Conservation (phyloP, 2,888 invertebrate species). For the Schizaphis graminum region DNA sequence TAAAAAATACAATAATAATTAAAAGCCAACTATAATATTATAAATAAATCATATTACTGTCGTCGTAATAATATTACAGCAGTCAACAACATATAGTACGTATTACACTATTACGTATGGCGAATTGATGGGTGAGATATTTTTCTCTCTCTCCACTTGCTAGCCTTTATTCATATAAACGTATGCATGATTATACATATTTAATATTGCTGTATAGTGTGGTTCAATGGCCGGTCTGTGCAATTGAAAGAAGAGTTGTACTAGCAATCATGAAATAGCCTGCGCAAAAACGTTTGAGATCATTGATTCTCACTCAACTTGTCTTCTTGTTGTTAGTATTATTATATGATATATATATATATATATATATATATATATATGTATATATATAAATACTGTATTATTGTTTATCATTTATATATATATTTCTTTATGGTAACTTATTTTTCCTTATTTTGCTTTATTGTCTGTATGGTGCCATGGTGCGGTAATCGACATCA, state of each 20-base stretch:
- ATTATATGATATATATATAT: neutral
- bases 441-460: slow-evolving; percentile 19
- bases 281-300: slow-evolving; percentile 11
- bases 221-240: slow-evolving; percentile 47
- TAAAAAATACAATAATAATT: neutral
- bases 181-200: too few species aligned
- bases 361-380: too few species aligned
- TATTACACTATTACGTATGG: neutral
- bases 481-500: neutral
- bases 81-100: neutral
- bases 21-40: neutral
- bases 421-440: too few species aligned
- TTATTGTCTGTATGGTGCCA: neutral
- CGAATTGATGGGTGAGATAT: neutral
- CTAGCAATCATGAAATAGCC: slow-evolving; percentile 16
- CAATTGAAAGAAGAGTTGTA: neutral
- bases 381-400: neutral
- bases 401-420: slow-evolving; percentile 26
- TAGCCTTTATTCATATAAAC: neutral
- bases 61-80: neutral
- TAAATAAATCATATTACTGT: neutral
- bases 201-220: neutral
- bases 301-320: slow-evolving; percentile 43
- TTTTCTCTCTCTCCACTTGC: neutral
- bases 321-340: slow-evolving; percentile 18